Percentiles rank a stretch among this genome's conserved stretches.
phyloP scores from a whole-genome alignment of 2,797 vertebrate species.

The Centroberyx gerrardi region DNA sequence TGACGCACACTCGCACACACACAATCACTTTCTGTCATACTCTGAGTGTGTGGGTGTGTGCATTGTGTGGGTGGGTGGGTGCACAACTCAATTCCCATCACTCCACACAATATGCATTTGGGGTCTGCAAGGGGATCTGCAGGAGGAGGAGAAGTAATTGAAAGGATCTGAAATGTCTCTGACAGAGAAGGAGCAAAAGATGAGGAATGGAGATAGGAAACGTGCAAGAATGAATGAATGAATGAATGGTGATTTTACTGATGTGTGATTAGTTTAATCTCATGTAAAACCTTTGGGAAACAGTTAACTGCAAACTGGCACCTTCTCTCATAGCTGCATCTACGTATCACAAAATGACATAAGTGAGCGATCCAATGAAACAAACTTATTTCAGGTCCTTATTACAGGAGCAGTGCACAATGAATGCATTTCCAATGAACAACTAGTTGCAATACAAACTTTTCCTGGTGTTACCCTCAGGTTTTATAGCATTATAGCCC shows the following conservation, averaged over 20 bases:
- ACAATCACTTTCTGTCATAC: neutral
- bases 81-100: slow-evolving; percentile 59
- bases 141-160: slow-evolving; percentile 69
- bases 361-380: neutral
- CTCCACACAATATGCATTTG: slow-evolving; percentile 52
- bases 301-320: neutral
- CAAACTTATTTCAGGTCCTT: neutral
- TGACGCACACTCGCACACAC: slow-evolving; percentile 12
- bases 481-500: slow-evolving; percentile 16
- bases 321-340: neutral
- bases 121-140: slow-evolving; percentile 70
- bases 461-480: no score
- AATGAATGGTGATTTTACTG: slow-evolving; percentile 1
- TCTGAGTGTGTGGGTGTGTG: slow-evolving; percentile 35
- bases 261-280: neutral
- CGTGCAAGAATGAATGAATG: neutral
- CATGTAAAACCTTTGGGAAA: neutral
- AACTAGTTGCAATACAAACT: neutral
- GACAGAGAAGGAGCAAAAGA: slow-evolving; percentile 51
- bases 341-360: neutral
- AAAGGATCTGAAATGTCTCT: slow-evolving; percentile 71
- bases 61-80: slow-evolving; percentile 3
- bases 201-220: slow-evolving; percentile 42
- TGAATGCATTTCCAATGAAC: neutral
- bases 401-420: neutral